These are phyloP conservation scores for Cardinalis cardinalis DNA, from an alignment of 2,113 vertebrate species.

Conservation along the genomic window DNA sequence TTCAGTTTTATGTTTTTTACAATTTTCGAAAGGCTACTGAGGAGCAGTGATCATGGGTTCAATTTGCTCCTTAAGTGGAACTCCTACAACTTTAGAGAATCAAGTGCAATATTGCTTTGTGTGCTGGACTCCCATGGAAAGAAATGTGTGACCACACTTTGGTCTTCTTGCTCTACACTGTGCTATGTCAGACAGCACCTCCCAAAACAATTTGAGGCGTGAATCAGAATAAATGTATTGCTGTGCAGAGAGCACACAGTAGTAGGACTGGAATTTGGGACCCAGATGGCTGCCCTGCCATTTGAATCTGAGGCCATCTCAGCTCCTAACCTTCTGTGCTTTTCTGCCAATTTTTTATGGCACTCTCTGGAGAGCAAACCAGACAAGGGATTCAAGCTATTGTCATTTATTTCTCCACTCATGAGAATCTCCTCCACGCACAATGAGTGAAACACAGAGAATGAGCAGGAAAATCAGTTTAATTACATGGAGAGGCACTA, in stretches of 20 bases:
- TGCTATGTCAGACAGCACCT: slow-evolving; percentile 50
- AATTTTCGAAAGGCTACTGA: not conserved
- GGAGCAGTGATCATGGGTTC: not conserved
- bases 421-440: slow-evolving; percentile 53
- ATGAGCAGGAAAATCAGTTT: slow-evolving; percentile 76
- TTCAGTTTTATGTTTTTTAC: not conserved
- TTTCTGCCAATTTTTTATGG: slow-evolving; percentile 55
- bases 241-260: slow-evolving; percentile 43
- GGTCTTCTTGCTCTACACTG: not conserved
- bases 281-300: slow-evolving; percentile 62
- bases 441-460: slow-evolving; percentile 67
- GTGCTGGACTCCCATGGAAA: not conserved
- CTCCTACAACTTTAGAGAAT: not conserved
- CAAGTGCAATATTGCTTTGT: not conserved
- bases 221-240: slow-evolving; percentile 61
- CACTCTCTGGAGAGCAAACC: slow-evolving; percentile 42
- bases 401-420: slow-evolving; percentile 73
- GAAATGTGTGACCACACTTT: not conserved
- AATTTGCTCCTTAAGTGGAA: not conserved
- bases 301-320: slow-evolving; percentile 39
- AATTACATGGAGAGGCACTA: slow-evolving; percentile 72
- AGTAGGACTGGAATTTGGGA: slow-evolving; percentile 66
- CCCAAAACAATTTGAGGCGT: slow-evolving; percentile 54
- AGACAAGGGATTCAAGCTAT: slow-evolving; percentile 41
- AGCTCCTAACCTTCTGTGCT: slow-evolving; percentile 40